phyloP scores from a whole-genome alignment of 2,888 invertebrate species.

The Lasioglossum zephyrum region DNA sequence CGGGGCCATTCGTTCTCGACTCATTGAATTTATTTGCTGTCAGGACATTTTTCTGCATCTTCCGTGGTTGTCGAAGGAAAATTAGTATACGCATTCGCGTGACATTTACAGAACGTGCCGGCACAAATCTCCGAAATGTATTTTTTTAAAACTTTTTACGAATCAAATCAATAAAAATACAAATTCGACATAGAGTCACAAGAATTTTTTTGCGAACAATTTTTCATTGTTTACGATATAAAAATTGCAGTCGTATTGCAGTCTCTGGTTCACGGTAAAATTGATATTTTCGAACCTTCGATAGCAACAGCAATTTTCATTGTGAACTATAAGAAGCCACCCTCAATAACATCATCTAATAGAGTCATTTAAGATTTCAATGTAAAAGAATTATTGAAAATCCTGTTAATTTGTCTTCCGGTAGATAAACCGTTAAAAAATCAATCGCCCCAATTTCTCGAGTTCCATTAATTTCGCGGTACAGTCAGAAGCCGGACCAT shows the following conservation, averaged over 20 bases:
- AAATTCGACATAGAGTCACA: neutral
- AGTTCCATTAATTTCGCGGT: neutral
- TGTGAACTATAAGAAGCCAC: too few species aligned
- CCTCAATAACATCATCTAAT: too few species aligned
- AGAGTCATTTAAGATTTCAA: too few species aligned
- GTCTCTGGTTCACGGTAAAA: too few species aligned
- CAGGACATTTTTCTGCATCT: neutral
- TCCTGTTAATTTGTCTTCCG: too few species aligned
- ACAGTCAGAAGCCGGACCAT: neutral
- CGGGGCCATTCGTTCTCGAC: neutral
- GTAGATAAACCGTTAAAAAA: neutral
- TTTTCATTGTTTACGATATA: too few species aligned
- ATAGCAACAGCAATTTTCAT: too few species aligned
- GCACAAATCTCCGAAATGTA: neutral
- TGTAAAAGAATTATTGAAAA: too few species aligned
- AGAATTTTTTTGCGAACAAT: too few species aligned
- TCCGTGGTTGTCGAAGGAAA: neutral
- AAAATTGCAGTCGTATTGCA: too few species aligned
- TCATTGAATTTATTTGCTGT: conserved; percentile 11
- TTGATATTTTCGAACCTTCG: too few species aligned
- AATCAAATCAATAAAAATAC: neutral
- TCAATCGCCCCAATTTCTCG: neutral
- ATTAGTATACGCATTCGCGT: neutral
- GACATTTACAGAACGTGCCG: neutral
- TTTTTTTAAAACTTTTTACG: neutral